A percentile compares a stretch with the other conserved stretches of the same genome.
Conservation (phyloP, 2,113 vertebrate genomes). For the Psephotus haematonotus region DNA sequence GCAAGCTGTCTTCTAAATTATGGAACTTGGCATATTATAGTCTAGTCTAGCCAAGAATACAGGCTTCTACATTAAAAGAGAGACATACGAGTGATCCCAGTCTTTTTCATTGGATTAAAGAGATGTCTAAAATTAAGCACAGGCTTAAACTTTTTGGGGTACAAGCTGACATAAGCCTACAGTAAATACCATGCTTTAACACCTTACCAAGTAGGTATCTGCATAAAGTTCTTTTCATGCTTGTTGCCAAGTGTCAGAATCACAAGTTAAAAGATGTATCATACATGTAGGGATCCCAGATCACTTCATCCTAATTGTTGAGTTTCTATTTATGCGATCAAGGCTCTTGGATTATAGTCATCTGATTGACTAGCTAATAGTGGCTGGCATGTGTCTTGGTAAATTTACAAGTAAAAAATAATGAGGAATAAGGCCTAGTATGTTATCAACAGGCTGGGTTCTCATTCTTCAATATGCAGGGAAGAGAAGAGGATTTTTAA, state of each 20-base stretch:
- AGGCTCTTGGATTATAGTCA: not conserved
- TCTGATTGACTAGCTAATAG: not conserved
- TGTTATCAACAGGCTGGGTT: not conserved
- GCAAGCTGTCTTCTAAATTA: not conserved
- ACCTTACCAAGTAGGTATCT: not conserved
- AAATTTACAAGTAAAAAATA: not conserved
- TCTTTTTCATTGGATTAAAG: not conserved
- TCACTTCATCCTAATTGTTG: not conserved
- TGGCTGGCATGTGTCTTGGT: fast-evolving
- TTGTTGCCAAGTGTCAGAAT: not conserved
- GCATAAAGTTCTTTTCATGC: not conserved
- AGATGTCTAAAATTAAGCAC: not conserved
- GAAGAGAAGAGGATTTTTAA: not conserved
- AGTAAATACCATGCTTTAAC: not conserved
- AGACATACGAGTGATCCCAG: not conserved
- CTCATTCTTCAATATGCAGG: not conserved
- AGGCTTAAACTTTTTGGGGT: not conserved
- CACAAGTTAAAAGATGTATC: not conserved
- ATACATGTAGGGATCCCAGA: not conserved
- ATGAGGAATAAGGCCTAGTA: not conserved
- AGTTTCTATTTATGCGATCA: not conserved
- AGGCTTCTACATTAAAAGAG: not conserved
- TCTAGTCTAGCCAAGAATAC: not conserved
- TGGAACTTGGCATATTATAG: not conserved
- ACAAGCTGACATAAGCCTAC: not conserved